Evolutionary conservation across 2,888 invertebrate genomes (phyloP).

Genomic region (Xestia c-nigrum): DNA sequence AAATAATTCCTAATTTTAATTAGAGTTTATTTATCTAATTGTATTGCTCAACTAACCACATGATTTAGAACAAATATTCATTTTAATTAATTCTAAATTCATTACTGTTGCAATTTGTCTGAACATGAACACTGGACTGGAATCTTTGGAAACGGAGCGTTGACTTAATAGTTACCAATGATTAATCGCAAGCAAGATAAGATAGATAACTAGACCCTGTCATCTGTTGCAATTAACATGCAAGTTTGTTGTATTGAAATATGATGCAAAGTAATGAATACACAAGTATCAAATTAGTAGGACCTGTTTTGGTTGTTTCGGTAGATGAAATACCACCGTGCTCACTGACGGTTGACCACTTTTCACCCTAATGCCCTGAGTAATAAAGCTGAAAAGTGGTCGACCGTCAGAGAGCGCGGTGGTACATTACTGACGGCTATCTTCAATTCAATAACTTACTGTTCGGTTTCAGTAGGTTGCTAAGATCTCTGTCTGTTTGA

Average conservation of each 20-base stretch:
- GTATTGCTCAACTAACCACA: constrained; percentile 23
- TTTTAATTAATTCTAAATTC: constrained; percentile 48
- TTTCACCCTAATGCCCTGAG: too few species aligned
- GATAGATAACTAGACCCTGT: constrained; percentile 36
- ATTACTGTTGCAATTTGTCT: constrained; percentile 53
- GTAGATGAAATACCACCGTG: not conserved
- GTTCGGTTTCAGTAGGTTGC: too few species aligned
- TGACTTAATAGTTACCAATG: constrained; percentile 50
- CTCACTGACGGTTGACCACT: not conserved
- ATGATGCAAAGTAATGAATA: constrained; percentile 47
- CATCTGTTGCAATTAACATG: constrained; percentile 52
- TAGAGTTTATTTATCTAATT: constrained; percentile 13
- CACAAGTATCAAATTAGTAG: constrained; percentile 30
- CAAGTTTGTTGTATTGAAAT: constrained; percentile 62
- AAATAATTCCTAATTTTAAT: constrained; percentile 29
- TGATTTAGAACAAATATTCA: constrained; percentile 42
- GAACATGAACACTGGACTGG: constrained; percentile 27
- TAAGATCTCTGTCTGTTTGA: too few species aligned
- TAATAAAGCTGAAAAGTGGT: too few species aligned
- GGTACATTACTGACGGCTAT: too few species aligned
- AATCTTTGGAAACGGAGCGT: constrained; percentile 43
- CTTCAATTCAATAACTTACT: too few species aligned
- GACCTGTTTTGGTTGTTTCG: not conserved
- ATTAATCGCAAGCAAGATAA: constrained; percentile 49
- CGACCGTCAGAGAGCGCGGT: too few species aligned